These are phyloP conservation scores for Okamejei kenojei DNA, from an alignment of 2,797 vertebrate genomes.

Conservation along the genomic window DNA sequence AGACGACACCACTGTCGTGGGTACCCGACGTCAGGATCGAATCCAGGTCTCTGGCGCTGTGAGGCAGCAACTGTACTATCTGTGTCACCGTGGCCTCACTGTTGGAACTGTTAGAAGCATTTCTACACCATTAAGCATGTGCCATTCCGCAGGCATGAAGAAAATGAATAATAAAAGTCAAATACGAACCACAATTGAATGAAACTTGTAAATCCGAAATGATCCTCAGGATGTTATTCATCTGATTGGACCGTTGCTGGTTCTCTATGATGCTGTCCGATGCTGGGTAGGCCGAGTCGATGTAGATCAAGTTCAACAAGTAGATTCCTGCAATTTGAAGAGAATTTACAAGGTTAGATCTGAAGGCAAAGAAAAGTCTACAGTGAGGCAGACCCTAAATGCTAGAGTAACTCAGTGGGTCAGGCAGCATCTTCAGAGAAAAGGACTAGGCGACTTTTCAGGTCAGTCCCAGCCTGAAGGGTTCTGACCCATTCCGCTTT, in stretches of 20 bases:
- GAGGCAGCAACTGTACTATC: too few species aligned
- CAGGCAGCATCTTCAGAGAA: too few species aligned
- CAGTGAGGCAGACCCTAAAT: background rate
- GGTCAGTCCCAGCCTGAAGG: too few species aligned
- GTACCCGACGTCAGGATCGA: too few species aligned
- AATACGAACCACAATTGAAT: constrained; percentile 77
- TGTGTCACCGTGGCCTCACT: too few species aligned
- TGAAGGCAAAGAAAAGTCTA: background rate
- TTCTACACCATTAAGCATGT: background rate
- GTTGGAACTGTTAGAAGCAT: background rate
- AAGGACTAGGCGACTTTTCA: too few species aligned
- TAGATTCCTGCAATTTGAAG: constrained; percentile 71
- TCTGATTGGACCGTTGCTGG: constrained; percentile 90
- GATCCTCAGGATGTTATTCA: constrained; percentile 93
- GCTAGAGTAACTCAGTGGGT: too few species aligned
- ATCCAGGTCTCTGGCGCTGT: too few species aligned
- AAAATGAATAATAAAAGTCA: background rate
- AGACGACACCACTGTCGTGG: too few species aligned
- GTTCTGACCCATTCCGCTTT: too few species aligned
- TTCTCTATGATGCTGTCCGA: constrained; percentile 95
- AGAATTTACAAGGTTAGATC: background rate
- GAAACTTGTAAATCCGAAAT: constrained; percentile 92
- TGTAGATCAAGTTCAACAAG: constrained; percentile 92
- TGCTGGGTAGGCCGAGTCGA: constrained; percentile 93
- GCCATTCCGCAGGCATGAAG: background rate